Evolutionary conservation across 1,140 invertebrate species (phyloP), one percentile per base, ranked within the genome.

Genomic region (Mactra quadrangularis): DNA sequence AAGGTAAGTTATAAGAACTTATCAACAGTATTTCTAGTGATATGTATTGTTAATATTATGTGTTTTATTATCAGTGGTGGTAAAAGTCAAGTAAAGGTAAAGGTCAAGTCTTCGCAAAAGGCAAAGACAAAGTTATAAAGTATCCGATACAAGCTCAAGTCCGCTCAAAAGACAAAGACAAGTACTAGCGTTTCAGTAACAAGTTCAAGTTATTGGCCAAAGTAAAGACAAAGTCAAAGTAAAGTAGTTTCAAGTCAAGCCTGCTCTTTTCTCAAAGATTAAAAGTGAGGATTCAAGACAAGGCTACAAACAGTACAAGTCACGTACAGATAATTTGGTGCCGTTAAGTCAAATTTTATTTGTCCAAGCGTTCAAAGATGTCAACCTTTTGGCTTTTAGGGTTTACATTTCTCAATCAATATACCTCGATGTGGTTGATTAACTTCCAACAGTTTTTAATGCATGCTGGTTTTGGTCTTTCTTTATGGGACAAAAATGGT

Each of bases 61-160:
- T 41, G 38, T 41, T 41, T 41, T 41, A 41, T 41, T 41, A 41
- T 7, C 15, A 41, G 38, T 7, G 38, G 38, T 41, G 38, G 38
- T 41, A 41, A 41, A 41, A 41, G 29, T 68, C 70, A 76, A 68
- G 70, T 71, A 76, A 62, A 60, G 27, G 1, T 77, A 38, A 70
- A 77, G 57, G 25, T 41, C 22, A 45, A 17, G n/a, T 77, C 53
- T 29, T 66, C 33, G 27, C 50, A 35, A 52, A 55, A 70, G 60
- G 31, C 19, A 52, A 55, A 60, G 35, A 38, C 38, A 45, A 57
- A 66, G 70, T 70, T 29, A 27, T 64, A 66, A 81, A 57, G 33
- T 55, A 55, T 75, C 35, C 62, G 45, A 76, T 50, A 33, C 59
- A 83, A 76, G 70, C 64, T 72, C 41, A 52, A 29, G 33, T 60